phyloP scores from a whole-genome alignment of 2,113 vertebrate species.

The Nothobranchius kuhntae region DNA sequence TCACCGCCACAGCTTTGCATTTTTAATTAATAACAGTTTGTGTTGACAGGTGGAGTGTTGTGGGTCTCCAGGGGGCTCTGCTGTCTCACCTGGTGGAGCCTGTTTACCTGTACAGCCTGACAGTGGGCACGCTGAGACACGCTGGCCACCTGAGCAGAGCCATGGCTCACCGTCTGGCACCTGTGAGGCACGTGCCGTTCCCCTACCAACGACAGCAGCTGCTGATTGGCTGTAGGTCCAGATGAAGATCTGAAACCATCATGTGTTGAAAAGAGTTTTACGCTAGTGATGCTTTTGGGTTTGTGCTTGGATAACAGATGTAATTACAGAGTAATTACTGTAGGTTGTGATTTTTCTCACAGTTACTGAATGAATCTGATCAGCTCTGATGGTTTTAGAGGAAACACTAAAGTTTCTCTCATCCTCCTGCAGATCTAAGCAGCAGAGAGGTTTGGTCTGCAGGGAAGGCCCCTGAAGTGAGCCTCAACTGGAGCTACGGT shows the following conservation, averaged over 20 bases:
- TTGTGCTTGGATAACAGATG: too few relatives aligned
- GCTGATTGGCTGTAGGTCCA: conserved; percentile 89
- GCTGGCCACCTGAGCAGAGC: conserved; percentile 89
- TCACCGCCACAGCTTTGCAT: not conserved
- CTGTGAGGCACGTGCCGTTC: conserved; percentile 81
- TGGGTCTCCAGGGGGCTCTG: conserved; percentile 92
- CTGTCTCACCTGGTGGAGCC: conserved; percentile 93
- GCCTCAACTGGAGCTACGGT: conserved; percentile 60
- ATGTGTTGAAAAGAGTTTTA: too few relatives aligned
- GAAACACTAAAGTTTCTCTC: not conserved
- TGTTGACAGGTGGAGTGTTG: conserved; percentile 87
- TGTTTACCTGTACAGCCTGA: conserved; percentile 90
- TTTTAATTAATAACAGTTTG: conserved; percentile 5
- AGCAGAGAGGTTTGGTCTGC: conserved; percentile 27
- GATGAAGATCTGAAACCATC: not conserved
- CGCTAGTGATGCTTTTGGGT: too few relatives aligned
- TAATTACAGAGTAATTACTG: too few relatives aligned
- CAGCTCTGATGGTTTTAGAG: not conserved
- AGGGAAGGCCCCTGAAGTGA: conserved; percentile 29
- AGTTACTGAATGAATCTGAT: too few relatives aligned
- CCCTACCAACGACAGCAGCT: conserved; percentile 86
- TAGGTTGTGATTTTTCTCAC: too few relatives aligned
- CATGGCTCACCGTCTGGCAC: conserved; percentile 84
- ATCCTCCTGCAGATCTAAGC: conserved; percentile 39
- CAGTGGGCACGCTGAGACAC: conserved; percentile 89